Evolutionary conservation across 2,797 vertebrate genomes (phyloP), one percentile per base, ranked within the genome.

Genomic region (Orientallactaga sibirica): DNA sequence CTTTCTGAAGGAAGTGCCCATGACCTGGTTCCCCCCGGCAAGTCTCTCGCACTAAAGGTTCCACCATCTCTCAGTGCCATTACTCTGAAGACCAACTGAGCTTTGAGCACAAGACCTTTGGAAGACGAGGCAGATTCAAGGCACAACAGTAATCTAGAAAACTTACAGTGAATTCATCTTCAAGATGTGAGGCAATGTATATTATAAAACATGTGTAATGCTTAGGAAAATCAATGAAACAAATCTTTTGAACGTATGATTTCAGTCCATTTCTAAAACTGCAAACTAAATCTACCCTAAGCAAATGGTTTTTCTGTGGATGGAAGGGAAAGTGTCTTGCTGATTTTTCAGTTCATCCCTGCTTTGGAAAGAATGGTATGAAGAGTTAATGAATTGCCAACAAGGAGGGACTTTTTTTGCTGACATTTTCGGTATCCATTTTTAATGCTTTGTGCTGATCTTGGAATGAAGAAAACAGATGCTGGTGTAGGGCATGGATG

Each of bases 381-480:
- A 8, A 19, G 27, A 93, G 29, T 83, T 87, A 68, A 83, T 48
- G 79, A 83, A 83, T 75, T 94, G 37, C 24, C 64, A 73, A 22
- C 87, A 91, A 86, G 43, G 70, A 91, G 89, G 27, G 18, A 19
- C n/a, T 87, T 78, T 78, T 48, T 87, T 67, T 70, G 88, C 41
- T 79, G 67, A 55, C 0, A 0, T 70, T 89, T 96, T 94, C 61
- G 15, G 27, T 18, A 89, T 84, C 90, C 43, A 88, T 73, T 70
- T 93, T 93, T 91, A 87, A 86, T 58, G 85, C 88, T 92, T 97
- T 97, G 96, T 98, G 96, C 71, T 97, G 92, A 96, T 92, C 73
- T 92, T 86, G 94, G 97, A 98, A 96, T 96, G 95, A 91, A 97
- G 91, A 80, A 97, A 96, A 97, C 97, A 98, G 81, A 96, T 97